Percentiles rank a stretch among this genome's conserved stretches.
Evolutionary conservation across 2,888 invertebrate genomes (phyloP).

Genomic region (Zonitis immaculata): DNA sequence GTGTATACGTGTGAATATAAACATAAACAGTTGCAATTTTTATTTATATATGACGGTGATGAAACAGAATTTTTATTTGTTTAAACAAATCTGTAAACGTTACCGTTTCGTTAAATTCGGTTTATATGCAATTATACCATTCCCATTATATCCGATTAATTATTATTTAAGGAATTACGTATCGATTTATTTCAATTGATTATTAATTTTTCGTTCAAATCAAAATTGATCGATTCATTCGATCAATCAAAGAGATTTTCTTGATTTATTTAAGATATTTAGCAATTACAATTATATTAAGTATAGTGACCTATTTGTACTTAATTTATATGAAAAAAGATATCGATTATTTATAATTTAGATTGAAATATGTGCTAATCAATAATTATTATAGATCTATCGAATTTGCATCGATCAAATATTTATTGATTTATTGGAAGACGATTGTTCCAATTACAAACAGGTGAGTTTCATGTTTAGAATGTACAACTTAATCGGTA

Average conservation of each 20-base stretch:
- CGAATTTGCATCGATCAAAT: too few relatives aligned
- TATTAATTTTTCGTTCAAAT: too few relatives aligned
- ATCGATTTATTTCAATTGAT: neutral
- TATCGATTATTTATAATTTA: constrained; percentile 13
- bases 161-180: constrained; percentile 18
- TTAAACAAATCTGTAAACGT: constrained; percentile 9
- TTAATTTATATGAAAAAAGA: constrained; percentile 19
- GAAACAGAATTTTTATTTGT: constrained; percentile 8
- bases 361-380: constrained; percentile 32
- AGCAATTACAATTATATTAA: constrained; percentile 20
- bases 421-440: constrained; percentile 16
- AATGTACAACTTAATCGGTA: neutral
- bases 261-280: constrained; percentile 26
- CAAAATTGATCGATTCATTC: constrained; percentile 1
- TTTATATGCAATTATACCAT: constrained; percentile 27
- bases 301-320: constrained; percentile 23
- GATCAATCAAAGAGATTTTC: constrained; percentile 15
- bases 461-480: constrained; percentile 20
- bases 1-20: neutral
- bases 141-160: constrained; percentile 25
- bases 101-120: constrained; percentile 26
- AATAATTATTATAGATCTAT: neutral
- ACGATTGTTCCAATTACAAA: constrained; percentile 28
- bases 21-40: too few relatives aligned
- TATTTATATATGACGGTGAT: too few relatives aligned